A percentile compares a stretch with the other conserved stretches of the same genome.
phyloP scores from a whole-genome alignment of 37 sponge, comb jelly and placozoan species.

The Beroe ovata region DNA sequence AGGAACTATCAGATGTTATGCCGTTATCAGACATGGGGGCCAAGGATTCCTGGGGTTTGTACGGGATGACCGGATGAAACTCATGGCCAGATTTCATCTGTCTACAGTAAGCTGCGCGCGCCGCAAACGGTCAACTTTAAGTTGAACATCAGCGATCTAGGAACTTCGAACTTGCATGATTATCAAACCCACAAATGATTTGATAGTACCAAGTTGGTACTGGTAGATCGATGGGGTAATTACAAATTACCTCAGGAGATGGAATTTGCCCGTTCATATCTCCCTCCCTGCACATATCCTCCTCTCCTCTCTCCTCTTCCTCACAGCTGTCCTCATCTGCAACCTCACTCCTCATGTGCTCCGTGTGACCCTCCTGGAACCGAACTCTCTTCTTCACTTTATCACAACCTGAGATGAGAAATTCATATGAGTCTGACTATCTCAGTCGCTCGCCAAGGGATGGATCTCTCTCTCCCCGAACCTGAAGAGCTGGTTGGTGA shows the following conservation, averaged over 20 bases:
- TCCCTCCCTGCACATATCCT: not conserved
- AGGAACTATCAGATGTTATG: not conserved
- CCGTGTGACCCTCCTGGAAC: not conserved
- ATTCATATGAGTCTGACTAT: no score
- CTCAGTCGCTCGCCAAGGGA: no score
- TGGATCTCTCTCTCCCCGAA: no score
- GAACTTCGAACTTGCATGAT: no score
- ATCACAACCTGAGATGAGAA: not conserved
- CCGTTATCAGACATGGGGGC: not conserved
- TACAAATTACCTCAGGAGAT: not conserved
- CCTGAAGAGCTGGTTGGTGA: no score
- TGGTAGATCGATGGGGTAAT: no score
- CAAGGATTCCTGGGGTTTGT: not conserved
- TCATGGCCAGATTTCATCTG: not conserved
- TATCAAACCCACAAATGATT: no score
- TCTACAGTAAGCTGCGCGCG: not conserved
- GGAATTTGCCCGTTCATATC: not conserved
- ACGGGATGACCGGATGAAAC: no score
- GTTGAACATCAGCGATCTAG: no score
- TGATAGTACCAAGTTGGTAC: no score
- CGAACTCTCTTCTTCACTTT: conserved; percentile 35
- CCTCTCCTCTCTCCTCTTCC: not conserved
- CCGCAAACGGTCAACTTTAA: no score
- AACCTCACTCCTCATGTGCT: not conserved
- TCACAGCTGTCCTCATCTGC: not conserved